Percentiles rank a stretch among this genome's conserved stretches.
Conservation (phyloP, 2,113 vertebrate genomes). For the Coreoperca whiteheadi region DNA sequence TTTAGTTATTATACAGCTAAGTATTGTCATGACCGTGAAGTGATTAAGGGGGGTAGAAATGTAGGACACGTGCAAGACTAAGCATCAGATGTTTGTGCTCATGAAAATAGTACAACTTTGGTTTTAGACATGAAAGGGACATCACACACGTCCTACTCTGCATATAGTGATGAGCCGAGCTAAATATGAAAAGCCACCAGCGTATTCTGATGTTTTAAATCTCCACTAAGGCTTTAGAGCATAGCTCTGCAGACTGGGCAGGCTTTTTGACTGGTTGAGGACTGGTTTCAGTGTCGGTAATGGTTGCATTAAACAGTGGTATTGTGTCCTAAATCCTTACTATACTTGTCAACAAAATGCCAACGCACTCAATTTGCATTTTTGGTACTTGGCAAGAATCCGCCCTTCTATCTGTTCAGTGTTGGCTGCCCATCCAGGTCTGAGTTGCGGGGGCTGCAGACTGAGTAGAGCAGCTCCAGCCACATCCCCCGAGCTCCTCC, state of each 20-base stretch:
- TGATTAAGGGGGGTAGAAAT: neutral
- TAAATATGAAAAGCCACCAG: neutral
- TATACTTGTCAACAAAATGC: conserved; percentile 34
- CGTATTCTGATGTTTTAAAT: neutral
- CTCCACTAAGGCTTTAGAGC: conserved; percentile 10
- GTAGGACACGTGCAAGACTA: neutral
- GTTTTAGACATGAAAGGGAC: neutral
- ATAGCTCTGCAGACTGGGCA: neutral
- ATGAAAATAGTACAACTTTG: neutral
- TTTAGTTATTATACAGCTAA: conserved; percentile 25
- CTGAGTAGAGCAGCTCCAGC: conserved; percentile 19
- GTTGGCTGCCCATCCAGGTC: conserved; percentile 34
- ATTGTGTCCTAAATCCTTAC: neutral
- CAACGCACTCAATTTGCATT: conserved; percentile 9
- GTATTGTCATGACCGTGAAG: conserved; percentile 46
- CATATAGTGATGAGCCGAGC: neutral
- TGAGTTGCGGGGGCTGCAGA: conserved; percentile 14
- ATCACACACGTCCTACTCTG: neutral
- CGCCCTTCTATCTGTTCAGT: conserved; percentile 24
- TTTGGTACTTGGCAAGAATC: conserved; percentile 41
- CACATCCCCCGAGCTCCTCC: conserved; percentile 25
- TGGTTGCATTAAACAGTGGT: neutral
- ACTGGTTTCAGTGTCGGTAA: neutral
- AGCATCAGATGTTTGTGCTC: conserved; percentile 15
- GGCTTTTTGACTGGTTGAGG: too few relatives aligned